Conservation (phyloP, 1,140 invertebrate species). For the Drosophila athabasca region DNA sequence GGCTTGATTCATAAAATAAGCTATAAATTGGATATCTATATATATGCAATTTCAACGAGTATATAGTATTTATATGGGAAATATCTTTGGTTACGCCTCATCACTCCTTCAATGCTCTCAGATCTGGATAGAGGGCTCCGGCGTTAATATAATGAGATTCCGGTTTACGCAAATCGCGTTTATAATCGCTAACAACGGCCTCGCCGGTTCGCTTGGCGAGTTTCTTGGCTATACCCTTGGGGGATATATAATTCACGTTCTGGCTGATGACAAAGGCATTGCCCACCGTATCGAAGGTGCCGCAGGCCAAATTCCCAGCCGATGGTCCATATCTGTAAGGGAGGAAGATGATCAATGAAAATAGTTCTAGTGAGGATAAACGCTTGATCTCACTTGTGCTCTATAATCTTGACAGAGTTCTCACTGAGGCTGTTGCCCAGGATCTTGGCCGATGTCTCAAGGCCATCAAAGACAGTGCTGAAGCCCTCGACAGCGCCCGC, state of each 20-base stretch:
- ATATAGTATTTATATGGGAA: conserved; percentile 1
- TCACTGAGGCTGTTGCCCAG: conserved; percentile 87
- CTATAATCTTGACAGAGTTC: conserved; percentile 89
- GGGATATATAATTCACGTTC: conserved; percentile 86
- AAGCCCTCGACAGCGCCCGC: conserved; percentile 89
- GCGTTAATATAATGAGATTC: conserved; percentile 78
- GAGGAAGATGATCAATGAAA: not conserved
- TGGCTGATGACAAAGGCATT: conserved; percentile 86
- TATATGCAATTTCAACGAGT: conserved; percentile 34
- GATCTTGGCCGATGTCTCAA: conserved; percentile 88
- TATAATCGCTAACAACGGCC: conserved; percentile 85
- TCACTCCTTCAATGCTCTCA: conserved; percentile 64
- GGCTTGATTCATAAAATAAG: not conserved
- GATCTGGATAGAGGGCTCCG: conserved; percentile 75
- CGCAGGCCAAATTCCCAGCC: conserved; percentile 85
- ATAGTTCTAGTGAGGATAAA: not conserved
- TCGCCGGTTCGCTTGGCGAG: conserved; percentile 88
- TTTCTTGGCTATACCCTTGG: conserved; percentile 87
- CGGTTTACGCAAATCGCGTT: conserved; percentile 54
- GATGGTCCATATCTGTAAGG: conserved; percentile 86
- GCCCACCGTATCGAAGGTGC: conserved; percentile 87
- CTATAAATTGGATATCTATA: conserved; percentile 14
- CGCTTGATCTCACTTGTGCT: conserved; percentile 86
- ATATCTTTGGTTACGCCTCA: conserved; percentile 17
- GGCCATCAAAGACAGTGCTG: conserved; percentile 87